Percentiles rank a stretch among this genome's conserved stretches.
Conservation (phyloP, 1,140 invertebrate species). For the Diorhabda carinulata region DNA sequence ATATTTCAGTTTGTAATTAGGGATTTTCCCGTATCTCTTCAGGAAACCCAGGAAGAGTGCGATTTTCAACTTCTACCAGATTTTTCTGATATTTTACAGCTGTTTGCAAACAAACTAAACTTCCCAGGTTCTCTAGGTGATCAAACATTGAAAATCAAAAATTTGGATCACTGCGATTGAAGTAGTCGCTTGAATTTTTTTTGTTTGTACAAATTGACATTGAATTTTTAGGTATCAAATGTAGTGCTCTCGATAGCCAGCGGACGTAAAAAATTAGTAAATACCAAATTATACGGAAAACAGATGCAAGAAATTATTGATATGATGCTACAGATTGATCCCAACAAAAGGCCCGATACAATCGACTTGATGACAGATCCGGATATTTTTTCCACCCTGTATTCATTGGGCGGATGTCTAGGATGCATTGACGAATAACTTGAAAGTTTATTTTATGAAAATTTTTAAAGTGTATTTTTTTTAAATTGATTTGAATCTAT, state of each 20-base stretch:
- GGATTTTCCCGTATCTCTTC: background rate
- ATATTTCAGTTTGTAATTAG: background rate
- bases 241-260: slow-evolving; percentile 53
- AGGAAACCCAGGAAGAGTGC: no score
- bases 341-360: slow-evolving; percentile 51
- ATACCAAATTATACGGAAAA: slow-evolving; percentile 48
- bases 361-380: slow-evolving; percentile 48
- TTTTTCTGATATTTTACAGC: no score
- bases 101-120: no score
- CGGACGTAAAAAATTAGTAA: slow-evolving; percentile 51
- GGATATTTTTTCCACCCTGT: slow-evolving; percentile 48
- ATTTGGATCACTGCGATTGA: no score
- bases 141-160: background rate
- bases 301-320: slow-evolving; percentile 53
- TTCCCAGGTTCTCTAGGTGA: no score
- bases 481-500: no score
- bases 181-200: no score
- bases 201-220: background rate
- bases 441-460: background rate
- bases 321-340: slow-evolving; percentile 51
- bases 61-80: no score
- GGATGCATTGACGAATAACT: slow-evolving; percentile 14
- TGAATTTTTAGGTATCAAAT: slow-evolving; percentile 43
- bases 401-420: slow-evolving; percentile 35
- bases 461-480: no score